Evolutionary conservation across 2,888 invertebrate genomes (phyloP).

Genomic region (Cremastobaeus sp.): DNA sequence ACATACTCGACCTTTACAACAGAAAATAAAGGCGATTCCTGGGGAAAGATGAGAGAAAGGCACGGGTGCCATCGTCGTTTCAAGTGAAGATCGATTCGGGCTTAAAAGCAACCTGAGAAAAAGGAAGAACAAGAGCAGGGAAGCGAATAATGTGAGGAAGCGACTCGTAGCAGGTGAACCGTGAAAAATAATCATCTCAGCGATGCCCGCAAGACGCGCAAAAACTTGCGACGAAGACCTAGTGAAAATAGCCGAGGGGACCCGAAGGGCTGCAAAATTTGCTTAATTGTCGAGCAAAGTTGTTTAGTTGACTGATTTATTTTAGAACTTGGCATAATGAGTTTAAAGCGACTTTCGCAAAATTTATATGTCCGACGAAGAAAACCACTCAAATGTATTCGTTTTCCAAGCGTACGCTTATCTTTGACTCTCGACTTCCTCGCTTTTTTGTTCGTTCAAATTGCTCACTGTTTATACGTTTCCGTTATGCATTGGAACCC

Average conservation of each 20-base stretch:
- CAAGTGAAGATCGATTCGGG: no score
- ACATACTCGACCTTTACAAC: constrained; percentile 35
- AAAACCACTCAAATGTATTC: no score
- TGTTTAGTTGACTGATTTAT: no score
- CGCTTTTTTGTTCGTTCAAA: not conserved
- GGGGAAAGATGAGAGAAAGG: constrained; percentile 67
- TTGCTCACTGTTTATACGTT: constrained; percentile 8
- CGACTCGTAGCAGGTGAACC: constrained; percentile 42
- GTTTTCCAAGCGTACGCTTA: no score
- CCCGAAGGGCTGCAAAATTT: no score
- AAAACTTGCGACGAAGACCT: constrained; percentile 10
- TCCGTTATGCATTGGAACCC: constrained; percentile 3
- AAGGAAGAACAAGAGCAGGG: no score
- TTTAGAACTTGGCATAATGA: no score
- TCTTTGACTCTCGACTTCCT: not conserved
- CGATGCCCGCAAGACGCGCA: constrained; percentile 15
- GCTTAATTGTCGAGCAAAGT: no score
- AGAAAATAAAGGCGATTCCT: constrained; percentile 53
- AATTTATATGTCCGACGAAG: no score
- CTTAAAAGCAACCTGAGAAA: no score
- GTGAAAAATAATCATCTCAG: constrained; percentile 44
- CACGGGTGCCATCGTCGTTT: constrained; percentile 50
- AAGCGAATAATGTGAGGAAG: no score
- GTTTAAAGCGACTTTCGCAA: no score
- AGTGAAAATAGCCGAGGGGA: constrained; percentile 4